Evolutionary conservation across 2,888 invertebrate genomes (phyloP).

Genomic region (Chromoteleia sp.): DNA sequence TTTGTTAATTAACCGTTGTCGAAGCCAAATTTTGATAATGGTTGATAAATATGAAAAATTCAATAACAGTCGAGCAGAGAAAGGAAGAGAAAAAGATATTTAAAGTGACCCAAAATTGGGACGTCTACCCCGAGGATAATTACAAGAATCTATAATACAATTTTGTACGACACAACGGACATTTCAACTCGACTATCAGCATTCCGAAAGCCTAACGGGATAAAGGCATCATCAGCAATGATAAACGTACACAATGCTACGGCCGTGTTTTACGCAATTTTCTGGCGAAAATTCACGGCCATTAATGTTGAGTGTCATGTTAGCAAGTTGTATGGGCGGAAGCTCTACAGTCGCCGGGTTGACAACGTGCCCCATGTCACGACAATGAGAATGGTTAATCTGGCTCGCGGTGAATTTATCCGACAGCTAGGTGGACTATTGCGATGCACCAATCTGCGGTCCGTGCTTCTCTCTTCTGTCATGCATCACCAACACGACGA

Average conservation of each 20-base stretch:
- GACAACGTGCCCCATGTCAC: conserved; percentile 68
- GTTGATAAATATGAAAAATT: too few relatives aligned
- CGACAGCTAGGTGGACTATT: conserved; percentile 63
- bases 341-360: conserved; percentile 51
- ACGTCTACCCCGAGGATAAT: conserved; percentile 34
- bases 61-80: too few relatives aligned
- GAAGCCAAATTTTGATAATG: too few relatives aligned
- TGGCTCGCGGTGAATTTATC: conserved; percentile 64
- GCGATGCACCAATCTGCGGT: conserved; percentile 61
- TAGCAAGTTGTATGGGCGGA: conserved; percentile 51
- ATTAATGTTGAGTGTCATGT: conserved; percentile 69
- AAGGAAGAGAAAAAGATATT: too few relatives aligned
- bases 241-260: conserved; percentile 40
- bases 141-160: conserved; percentile 48
- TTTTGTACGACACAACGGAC: conserved; percentile 20
- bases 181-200: conserved; percentile 37
- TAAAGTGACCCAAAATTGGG: conserved; percentile 7
- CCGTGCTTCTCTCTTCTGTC: conserved; percentile 26
- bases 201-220: conserved; percentile 42
- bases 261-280: conserved; percentile 52
- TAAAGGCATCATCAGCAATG: conserved; percentile 41
- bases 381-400: conserved; percentile 69
- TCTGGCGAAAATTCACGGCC: conserved; percentile 54
- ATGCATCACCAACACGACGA: conserved; percentile 26
- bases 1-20: too few relatives aligned